phyloP scores from a whole-genome alignment of 1,140 invertebrate genomes.

The Cyclina sinensis region DNA sequence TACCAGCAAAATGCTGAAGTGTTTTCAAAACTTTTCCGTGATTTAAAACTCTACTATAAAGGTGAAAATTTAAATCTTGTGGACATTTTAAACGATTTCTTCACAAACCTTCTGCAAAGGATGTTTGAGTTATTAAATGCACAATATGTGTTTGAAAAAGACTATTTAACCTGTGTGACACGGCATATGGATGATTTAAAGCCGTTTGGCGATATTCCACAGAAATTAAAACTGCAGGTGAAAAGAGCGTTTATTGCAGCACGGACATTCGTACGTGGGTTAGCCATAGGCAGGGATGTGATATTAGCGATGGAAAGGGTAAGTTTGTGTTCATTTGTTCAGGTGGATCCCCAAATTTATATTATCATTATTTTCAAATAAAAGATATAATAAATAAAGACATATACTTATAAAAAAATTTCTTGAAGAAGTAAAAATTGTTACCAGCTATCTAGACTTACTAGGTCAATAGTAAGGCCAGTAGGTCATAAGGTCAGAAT shows the following conservation, averaged over 20 bases:
- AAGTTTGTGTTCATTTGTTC: too few species aligned
- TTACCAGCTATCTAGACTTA: too few species aligned
- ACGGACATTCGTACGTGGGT: conserved; percentile 95
- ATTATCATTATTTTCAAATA: too few species aligned
- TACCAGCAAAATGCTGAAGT: conserved; percentile 98
- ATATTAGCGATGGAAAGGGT: conserved; percentile 94
- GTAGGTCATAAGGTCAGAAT: too few species aligned
- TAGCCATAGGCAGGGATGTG: conserved; percentile 94
- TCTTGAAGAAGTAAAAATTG: too few species aligned
- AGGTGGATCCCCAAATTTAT: too few species aligned
- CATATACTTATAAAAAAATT: too few species aligned
- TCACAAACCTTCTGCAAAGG: conserved; percentile 96
- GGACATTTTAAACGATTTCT: conserved; percentile 96
- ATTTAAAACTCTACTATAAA: conserved; percentile 95
- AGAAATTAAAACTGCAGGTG: conserved; percentile 95
- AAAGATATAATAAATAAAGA: too few species aligned
- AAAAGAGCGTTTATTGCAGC: conserved; percentile 97
- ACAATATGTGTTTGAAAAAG: conserved; percentile 95
- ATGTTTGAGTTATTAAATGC: conserved; percentile 97
- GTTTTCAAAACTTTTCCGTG: conserved; percentile 96
- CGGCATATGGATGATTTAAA: conserved; percentile 96
- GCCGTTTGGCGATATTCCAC: conserved; percentile 97
- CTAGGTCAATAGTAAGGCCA: too few species aligned
- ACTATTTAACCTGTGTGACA: conserved; percentile 94
- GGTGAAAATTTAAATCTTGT: conserved; percentile 92